These are phyloP conservation scores for Andrena haemorrhoa DNA, from an alignment of 2,888 invertebrate genomes.

Conservation along the genomic window DNA sequence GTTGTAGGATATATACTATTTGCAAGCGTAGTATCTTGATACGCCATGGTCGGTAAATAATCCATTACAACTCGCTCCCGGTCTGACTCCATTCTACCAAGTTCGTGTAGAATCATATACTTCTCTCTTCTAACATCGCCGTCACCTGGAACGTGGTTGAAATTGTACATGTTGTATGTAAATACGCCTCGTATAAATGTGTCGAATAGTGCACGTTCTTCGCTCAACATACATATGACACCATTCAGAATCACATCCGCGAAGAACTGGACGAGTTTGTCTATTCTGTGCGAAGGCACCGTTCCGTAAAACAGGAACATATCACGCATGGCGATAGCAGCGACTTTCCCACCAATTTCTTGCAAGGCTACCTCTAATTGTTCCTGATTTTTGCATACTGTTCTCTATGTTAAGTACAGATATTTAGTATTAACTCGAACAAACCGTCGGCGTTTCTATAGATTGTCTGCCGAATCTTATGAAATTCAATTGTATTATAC, in stretches of 20 bases:
- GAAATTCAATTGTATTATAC: not conserved
- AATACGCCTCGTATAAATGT: not conserved
- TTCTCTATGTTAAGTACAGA: constrained; percentile 60
- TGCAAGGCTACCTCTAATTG: constrained; percentile 66
- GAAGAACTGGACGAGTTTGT: constrained; percentile 70
- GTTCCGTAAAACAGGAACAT: constrained; percentile 76
- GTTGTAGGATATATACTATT: constrained; percentile 80
- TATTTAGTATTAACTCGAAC: not conserved
- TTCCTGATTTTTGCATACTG: constrained; percentile 53
- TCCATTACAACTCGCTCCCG: constrained; percentile 84
- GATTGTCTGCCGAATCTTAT: too few relatives aligned
- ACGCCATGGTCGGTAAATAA: constrained; percentile 86
- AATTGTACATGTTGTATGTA: not conserved
- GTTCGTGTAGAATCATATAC: constrained; percentile 80
- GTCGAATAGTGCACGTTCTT: not conserved
- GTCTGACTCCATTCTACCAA: constrained; percentile 83
- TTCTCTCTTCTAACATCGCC: constrained; percentile 80
- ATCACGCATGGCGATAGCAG: constrained; percentile 71
- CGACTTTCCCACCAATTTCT: constrained; percentile 71
- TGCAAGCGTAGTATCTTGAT: constrained; percentile 85
- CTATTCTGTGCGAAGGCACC: constrained; percentile 60
- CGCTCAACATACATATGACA: constrained; percentile 64
- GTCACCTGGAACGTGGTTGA: constrained; percentile 63
- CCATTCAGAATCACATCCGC: constrained; percentile 73
- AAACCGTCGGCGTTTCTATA: too few relatives aligned